These are phyloP conservation scores for Gallinago media DNA, from an alignment of 2,113 vertebrate species.

Conservation along the genomic window DNA sequence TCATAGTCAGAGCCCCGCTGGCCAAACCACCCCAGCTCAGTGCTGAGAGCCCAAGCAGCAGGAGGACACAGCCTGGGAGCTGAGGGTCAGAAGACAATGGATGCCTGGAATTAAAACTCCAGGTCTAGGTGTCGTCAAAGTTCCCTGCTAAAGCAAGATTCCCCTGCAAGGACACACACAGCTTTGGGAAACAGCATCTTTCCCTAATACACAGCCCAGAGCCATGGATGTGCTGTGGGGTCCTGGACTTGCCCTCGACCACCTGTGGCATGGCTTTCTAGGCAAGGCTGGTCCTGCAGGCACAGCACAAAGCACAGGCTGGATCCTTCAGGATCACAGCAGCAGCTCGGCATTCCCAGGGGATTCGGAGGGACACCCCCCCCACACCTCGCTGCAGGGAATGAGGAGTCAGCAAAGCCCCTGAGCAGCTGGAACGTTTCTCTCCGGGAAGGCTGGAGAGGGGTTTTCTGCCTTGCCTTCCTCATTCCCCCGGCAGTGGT, in stretches of 20 bases:
- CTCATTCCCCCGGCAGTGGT: not conserved
- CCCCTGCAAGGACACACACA: no score
- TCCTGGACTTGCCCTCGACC: not conserved
- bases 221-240: not conserved
- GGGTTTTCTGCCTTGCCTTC: not conserved
- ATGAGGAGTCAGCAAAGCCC: not conserved
- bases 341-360: rapidly evolving
- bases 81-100: not conserved
- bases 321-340: not conserved
- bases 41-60: not conserved
- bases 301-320: not conserved
- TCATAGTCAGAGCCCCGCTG: rapidly evolving
- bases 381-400: rapidly evolving
- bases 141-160: not conserved
- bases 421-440: not conserved
- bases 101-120: not conserved
- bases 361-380: not conserved
- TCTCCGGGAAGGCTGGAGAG: not conserved
- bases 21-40: not conserved
- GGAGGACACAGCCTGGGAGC: not conserved
- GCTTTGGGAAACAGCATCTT: not conserved
- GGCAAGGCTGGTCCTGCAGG: not conserved
- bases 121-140: not conserved
- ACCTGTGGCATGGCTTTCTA: rapidly evolving
- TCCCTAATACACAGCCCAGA: rapidly evolving